Evolutionary conservation across 1,140 invertebrate species (phyloP), one percentile per base, ranked within the genome.

Genomic region (Thalassaphorura encarpata): DNA sequence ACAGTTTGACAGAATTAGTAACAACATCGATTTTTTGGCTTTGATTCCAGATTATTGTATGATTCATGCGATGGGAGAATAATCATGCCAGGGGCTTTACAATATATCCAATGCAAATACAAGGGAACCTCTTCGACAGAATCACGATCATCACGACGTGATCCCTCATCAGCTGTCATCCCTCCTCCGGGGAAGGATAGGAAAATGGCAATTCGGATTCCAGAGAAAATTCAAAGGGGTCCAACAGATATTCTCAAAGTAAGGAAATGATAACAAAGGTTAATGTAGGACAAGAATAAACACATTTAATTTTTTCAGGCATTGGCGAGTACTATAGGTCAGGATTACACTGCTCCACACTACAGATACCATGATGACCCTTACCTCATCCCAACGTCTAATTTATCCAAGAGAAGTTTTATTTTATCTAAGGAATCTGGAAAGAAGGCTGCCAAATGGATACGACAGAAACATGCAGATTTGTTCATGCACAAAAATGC

Each of bases 291-390:
- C 49, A 19, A 24, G n/a, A 29, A 4, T 54, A 11, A 49, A 53
- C 26, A 42, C 39, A 41, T 46, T 52, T 42, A 48, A 61, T 58
- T 45, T 21, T 45, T 48, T 48, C 45, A 85, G 74, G 87, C 87
- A 8, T 72, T 91, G 59, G 80, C 84, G 29, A 77, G 75, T 56
- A 89, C 85, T 2, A 77, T 89, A 19, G 75, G 76, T 28, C 71
- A 77, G 26, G 89, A 93, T 73, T 75, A 77, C 28, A 87, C 83
- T 18, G 86, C 84, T n/a, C 73, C 86, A 21, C 82, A 87, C 70
- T 93, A 87, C 68, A 87, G 86, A 69, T 94, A 81, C 69, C 83
- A 88, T 66, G 89, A 95, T 78, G 91, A 95, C 74, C 89, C 90
- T 4, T 92, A 77, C 69, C 73, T 94, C 2, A 84, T 84, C 63